phyloP scores from a whole-genome alignment of 53 echinoderm and acorn worm genomes.

The Temnopleurus reevesii region DNA sequence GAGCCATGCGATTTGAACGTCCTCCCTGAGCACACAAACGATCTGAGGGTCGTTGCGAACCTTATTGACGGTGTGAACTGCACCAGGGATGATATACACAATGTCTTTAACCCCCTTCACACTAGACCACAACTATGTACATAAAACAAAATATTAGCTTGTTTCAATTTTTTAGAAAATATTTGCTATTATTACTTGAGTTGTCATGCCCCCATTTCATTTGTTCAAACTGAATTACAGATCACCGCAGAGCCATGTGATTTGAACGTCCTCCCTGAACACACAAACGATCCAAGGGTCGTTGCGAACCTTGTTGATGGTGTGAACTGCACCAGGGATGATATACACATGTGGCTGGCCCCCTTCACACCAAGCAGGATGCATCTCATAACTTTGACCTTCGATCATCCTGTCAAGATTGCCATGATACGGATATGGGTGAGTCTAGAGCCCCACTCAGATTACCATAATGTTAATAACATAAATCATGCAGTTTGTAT shows the following conservation, averaged over 20 bases:
- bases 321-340: conserved; percentile 91
- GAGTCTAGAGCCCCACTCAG: conserved; percentile 1
- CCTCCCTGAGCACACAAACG: conserved; percentile 76
- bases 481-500: too few relatives aligned
- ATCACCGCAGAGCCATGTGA: conserved; percentile 89
- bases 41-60: conserved; percentile 89
- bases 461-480: too few relatives aligned
- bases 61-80: conserved; percentile 93
- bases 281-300: conserved; percentile 85
- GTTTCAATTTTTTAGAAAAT: too few relatives aligned
- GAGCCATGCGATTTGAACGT: conserved; percentile 92
- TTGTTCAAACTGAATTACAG: conserved; percentile 34
- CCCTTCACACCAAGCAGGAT: conserved; percentile 79
- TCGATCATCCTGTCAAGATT: conserved; percentile 76
- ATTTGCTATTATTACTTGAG: too few relatives aligned
- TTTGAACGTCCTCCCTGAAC: conserved; percentile 84
- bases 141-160: too few relatives aligned
- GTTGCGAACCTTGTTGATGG: conserved; percentile 94
- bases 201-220: background rate
- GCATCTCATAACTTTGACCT: conserved; percentile 74
- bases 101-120: conserved; percentile 95
- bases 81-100: conserved; percentile 94
- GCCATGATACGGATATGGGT: conserved; percentile 99
- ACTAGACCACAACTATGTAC: too few relatives aligned
- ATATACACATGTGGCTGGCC: conserved; percentile 97